Evolutionary conservation across 2,888 invertebrate genomes (phyloP).

Genomic region (Metallyticus violacea): DNA sequence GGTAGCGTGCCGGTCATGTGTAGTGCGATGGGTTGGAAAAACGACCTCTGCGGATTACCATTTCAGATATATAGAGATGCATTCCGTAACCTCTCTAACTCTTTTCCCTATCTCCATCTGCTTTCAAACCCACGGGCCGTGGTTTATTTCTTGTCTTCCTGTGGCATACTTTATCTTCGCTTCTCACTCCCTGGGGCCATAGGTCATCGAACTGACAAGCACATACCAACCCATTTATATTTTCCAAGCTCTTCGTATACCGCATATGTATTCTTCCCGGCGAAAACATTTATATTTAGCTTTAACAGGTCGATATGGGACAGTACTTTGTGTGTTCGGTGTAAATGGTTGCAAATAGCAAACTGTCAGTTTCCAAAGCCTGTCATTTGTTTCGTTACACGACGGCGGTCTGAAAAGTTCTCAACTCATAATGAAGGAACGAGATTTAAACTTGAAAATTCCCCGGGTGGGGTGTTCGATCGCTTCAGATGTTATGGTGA

Average conservation of each 20-base stretch:
- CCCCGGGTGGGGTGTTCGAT: too few relatives aligned
- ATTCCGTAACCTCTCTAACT: not conserved
- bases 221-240: not conserved
- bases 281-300: not conserved
- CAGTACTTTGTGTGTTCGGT: too few relatives aligned
- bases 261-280: not conserved
- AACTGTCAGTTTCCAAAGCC: too few relatives aligned
- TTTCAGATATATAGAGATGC: not conserved
- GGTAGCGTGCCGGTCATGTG: not conserved
- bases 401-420: too few relatives aligned
- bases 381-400: too few relatives aligned
- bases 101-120: not conserved
- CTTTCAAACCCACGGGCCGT: too few relatives aligned
- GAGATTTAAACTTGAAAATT: too few relatives aligned
- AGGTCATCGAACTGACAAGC: not conserved
- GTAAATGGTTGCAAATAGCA: too few relatives aligned
- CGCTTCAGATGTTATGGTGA: too few relatives aligned
- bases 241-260: not conserved
- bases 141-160: not conserved
- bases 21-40: not conserved
- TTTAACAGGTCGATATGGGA: not conserved
- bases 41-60: not conserved
- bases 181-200: not conserved
- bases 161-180: not conserved
- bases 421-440: too few relatives aligned